Evolutionary conservation across 2,797 vertebrate species (phyloP).

Genomic region (Halcyon leucocephala): DNA sequence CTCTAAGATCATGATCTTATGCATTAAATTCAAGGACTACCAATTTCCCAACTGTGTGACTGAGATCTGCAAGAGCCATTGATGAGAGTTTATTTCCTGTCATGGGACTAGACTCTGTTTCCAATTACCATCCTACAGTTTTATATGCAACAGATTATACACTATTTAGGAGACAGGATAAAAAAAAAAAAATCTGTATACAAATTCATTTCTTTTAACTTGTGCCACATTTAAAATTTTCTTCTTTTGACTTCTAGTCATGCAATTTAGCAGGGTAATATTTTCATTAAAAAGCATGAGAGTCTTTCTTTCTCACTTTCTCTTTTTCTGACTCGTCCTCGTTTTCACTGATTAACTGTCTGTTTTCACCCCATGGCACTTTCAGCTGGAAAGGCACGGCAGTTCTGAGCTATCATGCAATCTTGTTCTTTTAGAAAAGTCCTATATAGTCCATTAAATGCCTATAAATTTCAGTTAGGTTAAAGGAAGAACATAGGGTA

Average conservation of each 20-base stretch:
- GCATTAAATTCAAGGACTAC: conserved; percentile 30
- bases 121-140: conserved; percentile 37
- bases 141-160: conserved; percentile 35
- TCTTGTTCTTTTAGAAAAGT: not conserved
- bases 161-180: conserved; percentile 16
- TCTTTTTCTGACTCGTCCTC: not conserved
- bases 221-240: not conserved
- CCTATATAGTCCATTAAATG: not conserved
- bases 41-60: conserved; percentile 14
- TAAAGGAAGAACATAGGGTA: not conserved
- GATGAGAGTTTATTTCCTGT: conserved; percentile 63
- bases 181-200: not conserved
- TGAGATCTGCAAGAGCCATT: conserved; percentile 63
- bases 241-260: not conserved
- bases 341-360: not conserved
- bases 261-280: not conserved
- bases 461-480: not conserved
- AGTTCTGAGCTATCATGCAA: not conserved
- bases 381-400: not conserved
- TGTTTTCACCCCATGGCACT: not conserved
- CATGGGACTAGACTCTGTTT: conserved; percentile 26
- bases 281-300: not conserved
- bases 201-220: conserved; percentile 18
- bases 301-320: not conserved
- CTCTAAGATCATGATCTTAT: not conserved